Evolutionary conservation across 2,113 vertebrate species (phyloP), one percentile per base, ranked within the genome.

Genomic region (Phocoena sinus): DNA sequence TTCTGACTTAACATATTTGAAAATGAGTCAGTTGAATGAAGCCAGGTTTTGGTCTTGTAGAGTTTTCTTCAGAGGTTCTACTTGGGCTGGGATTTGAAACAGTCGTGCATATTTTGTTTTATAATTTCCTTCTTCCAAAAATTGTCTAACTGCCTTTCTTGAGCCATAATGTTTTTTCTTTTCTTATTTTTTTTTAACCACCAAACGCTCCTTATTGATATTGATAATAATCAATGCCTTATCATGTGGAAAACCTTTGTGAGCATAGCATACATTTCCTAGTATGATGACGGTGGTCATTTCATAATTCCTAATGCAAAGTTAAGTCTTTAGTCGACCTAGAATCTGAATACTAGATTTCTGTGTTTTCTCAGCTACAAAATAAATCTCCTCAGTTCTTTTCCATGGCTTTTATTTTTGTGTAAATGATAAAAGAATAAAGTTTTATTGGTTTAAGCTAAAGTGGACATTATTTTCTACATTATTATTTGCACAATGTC

Each of bases 201-300:
- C 1, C 2, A 9, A 17, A 10, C 44, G 1, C n/a, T 62, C n/a
- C 6, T 63, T 44, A 20, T 2, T 80, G 41, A 73, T 10, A 26
- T 1, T 50, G 38, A 47, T 36, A 44, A 41, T 13, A 23, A n/a
- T 31, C n/a, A n/a, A 9, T 7, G 23, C 8, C 1, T 74, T 41
- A 17, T 36, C n/a, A 11, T 41, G 7, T 74, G 36, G 4, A 7
- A 89, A 28, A 93, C 12, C 38, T 33, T 25, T 3, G 20, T 28
- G 31, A 58, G 2, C 5, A 38, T 7, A 38, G 23, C 2, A 0
- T 60, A 11, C 13, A 11, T 60, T 50, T 58, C 20, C 33, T 58
- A 8, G 8, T 1, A 15, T 2, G 15, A 14, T 4, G 36, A 23
- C 3, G 25, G 4, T 8, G 20, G 6, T 47, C 31, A 9, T 80